Conservation (phyloP, 2,888 invertebrate species). For the Microctonus hyperodae region DNA sequence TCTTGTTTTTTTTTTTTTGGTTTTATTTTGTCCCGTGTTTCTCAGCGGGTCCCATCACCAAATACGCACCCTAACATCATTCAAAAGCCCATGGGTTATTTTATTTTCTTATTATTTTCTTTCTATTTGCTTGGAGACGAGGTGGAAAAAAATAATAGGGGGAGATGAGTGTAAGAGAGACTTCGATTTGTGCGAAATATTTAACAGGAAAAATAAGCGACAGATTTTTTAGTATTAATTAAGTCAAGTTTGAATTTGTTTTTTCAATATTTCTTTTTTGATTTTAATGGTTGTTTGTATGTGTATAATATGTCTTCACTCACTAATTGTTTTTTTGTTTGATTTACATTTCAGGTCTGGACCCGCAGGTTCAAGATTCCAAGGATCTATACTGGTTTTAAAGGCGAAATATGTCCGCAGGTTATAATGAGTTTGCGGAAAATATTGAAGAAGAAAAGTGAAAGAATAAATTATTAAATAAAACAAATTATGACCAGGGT, state of each 20-base stretch:
- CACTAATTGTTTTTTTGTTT: constrained; percentile 24
- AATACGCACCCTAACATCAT: constrained; percentile 61
- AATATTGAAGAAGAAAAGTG: constrained; percentile 22
- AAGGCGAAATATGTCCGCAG: constrained; percentile 35
- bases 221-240: constrained; percentile 16
- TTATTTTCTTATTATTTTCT: neutral
- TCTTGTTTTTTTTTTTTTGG: constrained; percentile 45
- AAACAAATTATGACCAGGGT: constrained; percentile 22
- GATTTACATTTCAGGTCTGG: constrained; percentile 53
- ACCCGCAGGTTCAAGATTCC: constrained; percentile 57
- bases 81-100: constrained; percentile 51
- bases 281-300: neutral
- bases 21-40: constrained; percentile 52
- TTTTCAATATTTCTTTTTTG: neutral
- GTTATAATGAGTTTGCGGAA: neutral
- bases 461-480: constrained; percentile 17
- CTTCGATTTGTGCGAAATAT: neutral
- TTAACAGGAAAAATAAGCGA: constrained; percentile 2
- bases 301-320: constrained; percentile 6
- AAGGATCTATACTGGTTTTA: constrained; percentile 59
- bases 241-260: constrained; percentile 18
- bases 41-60: constrained; percentile 61
- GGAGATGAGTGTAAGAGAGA: neutral
- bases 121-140: neutral
- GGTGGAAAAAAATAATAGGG: neutral